Base-by-base conservation (phyloP, 2,797 vertebrate genomes). In the Bryconaethiops microstoma region DNA sequence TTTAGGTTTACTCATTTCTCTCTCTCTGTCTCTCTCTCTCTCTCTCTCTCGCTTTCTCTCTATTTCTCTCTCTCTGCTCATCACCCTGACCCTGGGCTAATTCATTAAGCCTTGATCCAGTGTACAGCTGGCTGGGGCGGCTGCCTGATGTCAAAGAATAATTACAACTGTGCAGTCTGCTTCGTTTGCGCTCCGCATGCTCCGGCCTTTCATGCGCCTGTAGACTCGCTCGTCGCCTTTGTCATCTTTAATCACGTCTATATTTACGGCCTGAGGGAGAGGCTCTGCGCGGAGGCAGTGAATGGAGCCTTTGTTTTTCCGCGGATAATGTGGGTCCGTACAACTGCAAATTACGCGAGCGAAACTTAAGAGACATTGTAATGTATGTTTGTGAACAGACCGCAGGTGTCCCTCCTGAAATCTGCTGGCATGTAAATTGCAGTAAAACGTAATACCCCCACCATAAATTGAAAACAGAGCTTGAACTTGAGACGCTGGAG, bases 61-160 rank as follows among this genome's bases (percentile, higher is more conserved):
- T 16, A 39, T 23, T 17, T 8, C 21, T 6, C 65, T 55, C 74
- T 9, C 54, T 23, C 62, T 19, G 21, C 50, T 62, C 4, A 0
- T 40, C 63, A 7, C 10, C 17, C 52, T 5, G 69, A 77, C 77
- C 55, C 74, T 75, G 57, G 25, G 57, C 81, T 86, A 78, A 86
- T 87, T 87, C 84, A 87, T 87, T 87, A 81, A 52, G 69, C 70
- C 81, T 73, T 87, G 82, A 90, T 87, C 83, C 50, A 45, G 21
- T 77, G 57, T 59, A 59, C 63, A 68, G 74, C 76, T 54, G 63
- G 73, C 72, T 72, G 77, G 76, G 78, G 78, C 84, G 84, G 86
- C 80, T 84, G 82, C 54, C 83, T 76, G 63, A 71, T 82, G 79
- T 76, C 65, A 78, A 54, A 68, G 68, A 71, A 81, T 86, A 87